Base-by-base conservation (phyloP, 2,113 vertebrate species). In the Strix uralensis region DNA sequence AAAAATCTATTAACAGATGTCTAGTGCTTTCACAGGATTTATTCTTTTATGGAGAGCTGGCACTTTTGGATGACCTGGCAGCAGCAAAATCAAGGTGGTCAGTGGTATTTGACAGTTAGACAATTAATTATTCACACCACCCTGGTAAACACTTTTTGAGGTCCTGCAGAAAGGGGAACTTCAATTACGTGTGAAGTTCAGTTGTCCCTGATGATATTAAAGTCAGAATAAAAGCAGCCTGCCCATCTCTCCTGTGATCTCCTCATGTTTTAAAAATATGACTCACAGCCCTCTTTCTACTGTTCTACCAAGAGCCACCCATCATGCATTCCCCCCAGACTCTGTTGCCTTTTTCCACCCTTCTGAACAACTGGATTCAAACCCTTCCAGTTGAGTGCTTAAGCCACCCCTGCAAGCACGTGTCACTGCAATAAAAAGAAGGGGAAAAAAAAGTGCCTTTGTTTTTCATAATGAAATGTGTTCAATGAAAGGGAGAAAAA, bases 111-210 rank as follows among this genome's bases (percentile, higher is more conserved):
- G 93, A 94, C 95, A 97, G 92, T 77, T 90, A 91, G 85, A 94
- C 82, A 91, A 96, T 97, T 92, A 94, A 81, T 96, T 92, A 91
- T 86, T 93, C 93, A 94, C 86, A 96, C 51, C 42, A 74, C 61
- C 42, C 82, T 90, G 49, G 34, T 52, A 96, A 96, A 89, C 38
- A 72, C 36, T 78, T 91, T 83, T 75, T 26, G 8, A 96, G 86
- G 67, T 79, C 58, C 86, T 62, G 46, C 55, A 90, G 85, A 61
- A 92, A 88, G n/a, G 34, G 27, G 52, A 91, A 42, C 86, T 94
- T 92, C 78, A 92, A 78, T 90, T 95, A 93, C 87, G 69, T 95
- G 52, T n/a, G 44, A 89, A 86, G 81, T 79, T 75, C 65, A 73
- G n/a, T 73, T 90, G 69, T 70, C 30, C 51, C 69, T 81, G 65